Conservation (phyloP, 2,797 vertebrate species). For the Labroides dimidiatus region DNA sequence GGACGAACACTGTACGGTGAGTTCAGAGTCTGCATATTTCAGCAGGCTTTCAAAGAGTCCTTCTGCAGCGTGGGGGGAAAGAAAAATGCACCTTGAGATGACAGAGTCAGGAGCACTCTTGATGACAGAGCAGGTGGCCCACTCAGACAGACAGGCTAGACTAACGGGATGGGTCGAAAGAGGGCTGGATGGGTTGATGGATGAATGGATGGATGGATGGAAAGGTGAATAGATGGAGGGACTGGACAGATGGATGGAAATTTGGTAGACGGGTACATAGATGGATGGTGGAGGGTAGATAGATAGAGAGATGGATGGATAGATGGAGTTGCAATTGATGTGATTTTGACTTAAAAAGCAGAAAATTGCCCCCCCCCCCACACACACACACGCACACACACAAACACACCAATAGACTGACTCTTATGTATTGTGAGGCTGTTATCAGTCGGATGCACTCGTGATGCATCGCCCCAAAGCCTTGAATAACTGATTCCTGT, state of each 20-base stretch:
- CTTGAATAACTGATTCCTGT: too few species aligned
- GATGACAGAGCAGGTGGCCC: slow-evolving; percentile 3
- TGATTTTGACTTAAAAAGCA: too few species aligned
- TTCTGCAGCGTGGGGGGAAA: slow-evolving; percentile 17
- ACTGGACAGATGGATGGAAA: background rate
- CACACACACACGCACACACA: too few species aligned
- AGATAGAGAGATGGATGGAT: slow-evolving; percentile 2
- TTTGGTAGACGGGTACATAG: background rate
- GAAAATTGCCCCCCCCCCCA: too few species aligned
- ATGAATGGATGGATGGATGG: slow-evolving; percentile 8
- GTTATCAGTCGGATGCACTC: too few species aligned
- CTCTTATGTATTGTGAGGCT: too few species aligned
- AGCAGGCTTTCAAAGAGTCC: slow-evolving; percentile 28
- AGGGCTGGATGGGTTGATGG: background rate
- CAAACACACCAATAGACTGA: too few species aligned
- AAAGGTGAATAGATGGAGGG: background rate
- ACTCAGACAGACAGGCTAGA: slow-evolving; percentile 16
- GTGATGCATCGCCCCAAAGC: too few species aligned
- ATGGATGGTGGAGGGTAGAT: background rate
- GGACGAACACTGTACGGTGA: slow-evolving; percentile 29
- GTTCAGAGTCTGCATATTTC: slow-evolving; percentile 38
- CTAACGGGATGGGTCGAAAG: background rate
- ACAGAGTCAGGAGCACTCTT: slow-evolving; percentile 11
- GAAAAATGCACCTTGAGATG: slow-evolving; percentile 32
- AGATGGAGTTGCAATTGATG: background rate